Percentiles rank a stretch among this genome's conserved stretches.
Evolutionary conservation across 2,797 vertebrate species (phyloP).

Genomic region (Garrulus glandarius): DNA sequence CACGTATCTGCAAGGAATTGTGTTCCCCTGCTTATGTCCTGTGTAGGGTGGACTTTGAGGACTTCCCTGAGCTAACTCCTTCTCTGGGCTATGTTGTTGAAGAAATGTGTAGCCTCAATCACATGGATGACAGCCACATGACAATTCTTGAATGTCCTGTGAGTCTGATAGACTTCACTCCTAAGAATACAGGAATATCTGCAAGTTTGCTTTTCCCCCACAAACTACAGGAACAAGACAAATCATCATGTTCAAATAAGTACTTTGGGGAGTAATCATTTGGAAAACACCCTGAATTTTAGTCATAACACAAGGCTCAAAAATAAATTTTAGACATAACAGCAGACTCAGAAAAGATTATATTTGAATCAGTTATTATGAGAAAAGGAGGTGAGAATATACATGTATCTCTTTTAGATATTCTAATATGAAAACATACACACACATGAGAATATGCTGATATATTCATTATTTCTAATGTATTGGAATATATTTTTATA

Average conservation of each 20-base stretch:
- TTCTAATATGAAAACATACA: background rate
- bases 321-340: background rate
- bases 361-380: background rate
- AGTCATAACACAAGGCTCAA: background rate
- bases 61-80: background rate
- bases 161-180: background rate
- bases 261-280: background rate
- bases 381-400: background rate
- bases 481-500: background rate
- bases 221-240: background rate
- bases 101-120: background rate
- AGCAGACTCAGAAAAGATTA: background rate
- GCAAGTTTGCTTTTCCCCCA: background rate
- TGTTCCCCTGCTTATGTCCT: background rate
- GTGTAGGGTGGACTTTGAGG: accelerated
- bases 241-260: background rate
- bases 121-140: background rate
- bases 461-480: background rate
- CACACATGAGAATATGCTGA: background rate
- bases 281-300: background rate
- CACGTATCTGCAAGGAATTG: background rate
- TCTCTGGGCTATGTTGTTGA: background rate
- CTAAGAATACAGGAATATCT: background rate
- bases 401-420: background rate
- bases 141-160: background rate